Base-by-base conservation (phyloP, 1,140 invertebrate species). In the Chironomus striatipennis region DNA sequence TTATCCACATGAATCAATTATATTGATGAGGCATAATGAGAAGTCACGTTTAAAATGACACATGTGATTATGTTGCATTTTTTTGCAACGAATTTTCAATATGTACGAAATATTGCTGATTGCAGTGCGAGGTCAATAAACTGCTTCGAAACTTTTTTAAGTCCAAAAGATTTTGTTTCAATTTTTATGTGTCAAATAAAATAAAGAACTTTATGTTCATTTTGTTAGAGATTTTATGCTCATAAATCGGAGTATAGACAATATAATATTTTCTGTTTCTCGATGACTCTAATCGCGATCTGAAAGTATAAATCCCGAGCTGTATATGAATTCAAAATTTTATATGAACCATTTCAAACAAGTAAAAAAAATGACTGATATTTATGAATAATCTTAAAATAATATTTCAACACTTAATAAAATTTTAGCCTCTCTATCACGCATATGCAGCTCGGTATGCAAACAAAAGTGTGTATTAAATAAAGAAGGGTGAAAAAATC, bases 21-120 rank as follows among this genome's bases (percentile, higher is more conserved):
- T 57, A n/a, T 57, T 57, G 47, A 57, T 57, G 47, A 57, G 47
- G 47, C 12, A 57, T 57, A 57, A 57, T 57, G 47, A 57, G 47
- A 10, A 57, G n/a, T 57, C 47, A 57, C 47, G 47, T 57, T 57
- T 57, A 57, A 15, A 1, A 5, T 57, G 47, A 57, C 47, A 15
- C 15, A 15, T 57, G n/a, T 57, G 47, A 57, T 57, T 57, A 57
- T n/a, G n/a, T 15, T 57, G 47, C 47, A 57, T n/a, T 57, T n/a
- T 57, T 57, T 57, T 12, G 47, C 47, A 57, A 12, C 47, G 47
- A 57, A 57, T 57, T 57, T 57, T 10, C 47, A 57, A 57, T 57
- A 12, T 57, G 47, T 57, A 15, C 47, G 12, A 57, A 57, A 57
- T n/a, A 47, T 47, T 8, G 47, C 15, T n/a, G n/a, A n/a, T 57